phyloP scores from a whole-genome alignment of 37 sponge, comb jelly and placozoan genomes.

The Theonella swinhoei region DNA sequence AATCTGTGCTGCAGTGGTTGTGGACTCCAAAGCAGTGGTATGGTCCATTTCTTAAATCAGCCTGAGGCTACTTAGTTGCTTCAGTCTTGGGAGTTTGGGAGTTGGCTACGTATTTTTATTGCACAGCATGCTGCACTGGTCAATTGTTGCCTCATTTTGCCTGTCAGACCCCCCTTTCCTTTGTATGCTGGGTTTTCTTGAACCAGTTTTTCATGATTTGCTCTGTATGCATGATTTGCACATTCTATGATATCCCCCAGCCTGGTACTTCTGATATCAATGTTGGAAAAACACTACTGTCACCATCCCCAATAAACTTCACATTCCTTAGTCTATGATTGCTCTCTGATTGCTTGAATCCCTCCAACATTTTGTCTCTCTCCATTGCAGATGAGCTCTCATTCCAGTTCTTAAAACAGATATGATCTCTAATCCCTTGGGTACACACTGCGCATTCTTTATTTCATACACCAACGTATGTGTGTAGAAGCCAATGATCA shows the following conservation, averaged over 20 bases:
- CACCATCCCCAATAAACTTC: constrained; percentile 47
- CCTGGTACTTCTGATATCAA: constrained; percentile 25
- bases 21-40: constrained; percentile 59
- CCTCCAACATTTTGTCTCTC: constrained; percentile 40
- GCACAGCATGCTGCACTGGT: constrained; percentile 41
- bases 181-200: constrained; percentile 34
- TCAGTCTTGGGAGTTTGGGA: neutral
- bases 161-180: constrained; percentile 48
- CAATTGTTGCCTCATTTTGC: constrained; percentile 27
- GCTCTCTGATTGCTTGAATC: constrained; percentile 23
- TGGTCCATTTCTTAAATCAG: too few species aligned
- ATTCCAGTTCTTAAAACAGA: constrained; percentile 37
- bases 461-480: constrained; percentile 40
- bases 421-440: neutral
- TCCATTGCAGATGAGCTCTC: constrained; percentile 35
- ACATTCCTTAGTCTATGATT: constrained; percentile 31
- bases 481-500: constrained; percentile 43
- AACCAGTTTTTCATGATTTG: constrained; percentile 36
- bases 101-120: constrained; percentile 41
- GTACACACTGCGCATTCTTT: constrained; percentile 51
- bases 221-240: constrained; percentile 50
- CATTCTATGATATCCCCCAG: constrained; percentile 51
- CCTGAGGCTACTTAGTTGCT: neutral
- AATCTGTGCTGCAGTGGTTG: constrained; percentile 32
- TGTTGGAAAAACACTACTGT: constrained; percentile 33